A percentile compares a stretch with the other conserved stretches of the same genome.
Evolutionary conservation across 2,797 vertebrate species (phyloP).

Genomic region (Tenualosa ilisha): DNA sequence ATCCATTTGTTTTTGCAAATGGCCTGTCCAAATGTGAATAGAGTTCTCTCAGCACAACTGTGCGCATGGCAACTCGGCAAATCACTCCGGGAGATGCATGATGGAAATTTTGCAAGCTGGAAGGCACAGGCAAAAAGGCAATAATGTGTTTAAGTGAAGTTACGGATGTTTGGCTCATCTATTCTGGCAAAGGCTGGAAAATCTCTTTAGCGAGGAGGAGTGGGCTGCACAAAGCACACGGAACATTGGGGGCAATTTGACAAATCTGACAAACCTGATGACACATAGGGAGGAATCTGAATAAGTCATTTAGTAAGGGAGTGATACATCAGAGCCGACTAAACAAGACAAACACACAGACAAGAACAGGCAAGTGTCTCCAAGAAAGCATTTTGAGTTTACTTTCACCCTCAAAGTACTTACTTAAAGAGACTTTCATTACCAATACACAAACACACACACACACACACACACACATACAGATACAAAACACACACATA

Average conservation of each 20-base stretch:
- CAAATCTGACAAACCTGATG: not conserved
- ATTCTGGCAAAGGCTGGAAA: conserved; percentile 39
- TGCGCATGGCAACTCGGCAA: conserved; percentile 33
- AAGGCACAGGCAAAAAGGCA: conserved; percentile 42
- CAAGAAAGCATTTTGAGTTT: not conserved
- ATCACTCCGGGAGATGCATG: conserved; percentile 32
- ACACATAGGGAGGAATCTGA: not conserved
- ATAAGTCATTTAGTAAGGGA: not conserved
- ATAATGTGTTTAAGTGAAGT: conserved; percentile 43
- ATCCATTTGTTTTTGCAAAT: conserved; percentile 34
- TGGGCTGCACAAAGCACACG: not conserved
- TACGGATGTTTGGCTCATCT: conserved; percentile 45
- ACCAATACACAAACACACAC: no score
- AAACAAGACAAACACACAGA: not conserved
- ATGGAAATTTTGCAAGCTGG: conserved; percentile 35
- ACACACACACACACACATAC: no score
- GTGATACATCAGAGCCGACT: not conserved
- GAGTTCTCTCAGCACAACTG: conserved; percentile 36
- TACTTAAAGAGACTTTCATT: not conserved
- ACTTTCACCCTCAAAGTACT: not conserved
- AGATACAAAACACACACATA: no score
- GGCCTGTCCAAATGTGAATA: conserved; percentile 25
- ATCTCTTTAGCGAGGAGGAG: conserved; percentile 31
- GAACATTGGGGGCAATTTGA: not conserved
- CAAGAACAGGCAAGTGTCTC: not conserved